Evolutionary conservation across 2,797 vertebrate genomes (phyloP).

Genomic region (Coregonus ussuriensis): DNA sequence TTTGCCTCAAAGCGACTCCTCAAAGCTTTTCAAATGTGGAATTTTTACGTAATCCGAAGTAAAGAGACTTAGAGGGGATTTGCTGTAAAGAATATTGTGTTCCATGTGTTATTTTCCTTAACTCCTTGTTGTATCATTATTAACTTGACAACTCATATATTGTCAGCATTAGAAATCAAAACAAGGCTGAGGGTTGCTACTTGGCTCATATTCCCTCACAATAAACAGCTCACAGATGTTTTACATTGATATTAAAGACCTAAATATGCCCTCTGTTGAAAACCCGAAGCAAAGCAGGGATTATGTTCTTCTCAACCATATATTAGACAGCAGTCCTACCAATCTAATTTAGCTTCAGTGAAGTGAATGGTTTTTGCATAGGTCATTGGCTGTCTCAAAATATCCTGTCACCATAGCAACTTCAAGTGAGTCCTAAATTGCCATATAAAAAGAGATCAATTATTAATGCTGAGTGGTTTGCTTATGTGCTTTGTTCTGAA

Average conservation of each 20-base stretch:
- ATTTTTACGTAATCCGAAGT: slow-evolving; percentile 66
- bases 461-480: slow-evolving; percentile 65
- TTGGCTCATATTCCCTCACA: slow-evolving; percentile 65
- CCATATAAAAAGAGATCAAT: slow-evolving; percentile 72
- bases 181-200: slow-evolving; percentile 64
- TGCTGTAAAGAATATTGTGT: slow-evolving; percentile 64
- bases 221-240: slow-evolving; percentile 76
- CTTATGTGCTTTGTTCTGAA: slow-evolving; percentile 47
- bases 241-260: slow-evolving; percentile 74
- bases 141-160: slow-evolving; percentile 68
- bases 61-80: slow-evolving; percentile 64
- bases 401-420: slow-evolving; percentile 77
- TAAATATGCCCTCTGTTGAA: slow-evolving; percentile 69
- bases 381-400: slow-evolving; percentile 77
- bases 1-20: slow-evolving; percentile 67
- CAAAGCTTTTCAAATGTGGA: slow-evolving; percentile 69
- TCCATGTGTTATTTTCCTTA: slow-evolving; percentile 53
- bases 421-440: slow-evolving; percentile 72
- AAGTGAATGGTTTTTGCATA: slow-evolving; percentile 75
- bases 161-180: slow-evolving; percentile 70
- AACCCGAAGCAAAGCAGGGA: slow-evolving; percentile 63
- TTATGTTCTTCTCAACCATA: slow-evolving; percentile 71
- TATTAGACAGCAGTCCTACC: slow-evolving; percentile 68
- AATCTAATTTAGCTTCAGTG: slow-evolving; percentile 70
- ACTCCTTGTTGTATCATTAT: slow-evolving; percentile 35